Base-by-base conservation (phyloP, 2,113 vertebrate genomes). In the Pachycephala philippinensis region DNA sequence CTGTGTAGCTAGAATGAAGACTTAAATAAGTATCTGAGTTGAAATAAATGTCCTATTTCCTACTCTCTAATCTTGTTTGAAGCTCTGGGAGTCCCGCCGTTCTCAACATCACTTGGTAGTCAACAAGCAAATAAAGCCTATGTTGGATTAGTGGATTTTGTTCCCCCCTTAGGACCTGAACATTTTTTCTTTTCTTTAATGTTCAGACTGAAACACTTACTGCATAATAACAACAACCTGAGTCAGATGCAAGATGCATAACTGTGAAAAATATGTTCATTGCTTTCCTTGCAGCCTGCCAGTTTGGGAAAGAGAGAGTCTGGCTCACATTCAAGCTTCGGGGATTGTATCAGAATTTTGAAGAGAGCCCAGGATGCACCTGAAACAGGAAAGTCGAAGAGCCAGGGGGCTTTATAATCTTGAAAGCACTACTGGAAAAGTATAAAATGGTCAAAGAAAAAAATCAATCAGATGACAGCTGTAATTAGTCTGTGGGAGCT, bases 21-120 rank as follows among this genome's bases (percentile, higher is more conserved):
- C 16, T 95, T 76, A 93, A 95, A 91, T 92, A 93, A 96, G 91
- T 92, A 87, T 90, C 90, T 77, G 78, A 83, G 68, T 86, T 86
- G 83, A 95, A 97, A 96, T 95, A 97, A 97, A 96, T 74, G 95
- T 90, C 81, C 64, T 95, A 80, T 95, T 97, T 94, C 92, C 94
- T 87, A 56, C 44, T 80, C 72, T 91, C 84, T 97, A 95, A 97
- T 97, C 95, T 96, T 81, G 49, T 96, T 96, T 85, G 87, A 96
- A 95, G 85, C 93, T 87, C 89, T 89, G 89, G 87, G 90, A 95
- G 65, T 87, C 94, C 52, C 42, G 0, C 31, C 17, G 4, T 94
- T 84, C 75, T 91, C 94, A 91, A 50, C 86, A 90, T 91, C 74
- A 80, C 63, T 91, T 82, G 77, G 80, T 82, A 96, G 95, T 82